Conservation (phyloP, 2,113 vertebrate species). For the Alouatta palliata region DNA sequence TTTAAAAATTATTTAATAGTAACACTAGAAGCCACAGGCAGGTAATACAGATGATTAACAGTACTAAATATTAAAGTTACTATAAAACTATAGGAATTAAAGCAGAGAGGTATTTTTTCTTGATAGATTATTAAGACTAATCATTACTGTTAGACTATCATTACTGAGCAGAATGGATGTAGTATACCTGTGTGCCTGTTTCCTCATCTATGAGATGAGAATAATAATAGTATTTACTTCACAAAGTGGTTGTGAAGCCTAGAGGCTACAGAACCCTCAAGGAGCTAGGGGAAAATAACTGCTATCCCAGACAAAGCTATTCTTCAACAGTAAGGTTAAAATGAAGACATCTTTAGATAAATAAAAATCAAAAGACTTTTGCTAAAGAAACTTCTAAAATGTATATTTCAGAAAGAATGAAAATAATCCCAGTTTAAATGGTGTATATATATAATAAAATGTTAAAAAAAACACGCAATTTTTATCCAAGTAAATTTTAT, state of each 20-base stretch:
- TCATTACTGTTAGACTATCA: background rate
- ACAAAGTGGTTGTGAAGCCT: background rate
- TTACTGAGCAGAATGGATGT: background rate
- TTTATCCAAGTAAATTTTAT: background rate
- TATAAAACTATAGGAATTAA: background rate
- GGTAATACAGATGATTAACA: background rate
- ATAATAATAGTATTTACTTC: background rate
- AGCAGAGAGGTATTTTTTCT: background rate
- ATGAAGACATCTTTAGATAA: background rate
- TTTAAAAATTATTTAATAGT: background rate
- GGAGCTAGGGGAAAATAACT: background rate
- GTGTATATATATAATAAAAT: background rate
- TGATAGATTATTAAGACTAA: background rate
- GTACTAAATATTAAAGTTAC: background rate
- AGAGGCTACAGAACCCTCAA: background rate
- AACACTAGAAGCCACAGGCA: background rate
- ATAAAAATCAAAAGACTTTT: background rate
- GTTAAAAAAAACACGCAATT: conserved; percentile 13
- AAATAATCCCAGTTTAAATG: background rate
- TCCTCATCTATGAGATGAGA: background rate
- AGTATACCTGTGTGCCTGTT: background rate
- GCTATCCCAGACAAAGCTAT: background rate
- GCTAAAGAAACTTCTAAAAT: background rate
- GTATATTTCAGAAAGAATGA: background rate
- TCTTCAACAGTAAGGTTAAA: background rate